Evolutionary conservation across 2,113 vertebrate genomes (phyloP).

Genomic region (Ploceus nigricollis): DNA sequence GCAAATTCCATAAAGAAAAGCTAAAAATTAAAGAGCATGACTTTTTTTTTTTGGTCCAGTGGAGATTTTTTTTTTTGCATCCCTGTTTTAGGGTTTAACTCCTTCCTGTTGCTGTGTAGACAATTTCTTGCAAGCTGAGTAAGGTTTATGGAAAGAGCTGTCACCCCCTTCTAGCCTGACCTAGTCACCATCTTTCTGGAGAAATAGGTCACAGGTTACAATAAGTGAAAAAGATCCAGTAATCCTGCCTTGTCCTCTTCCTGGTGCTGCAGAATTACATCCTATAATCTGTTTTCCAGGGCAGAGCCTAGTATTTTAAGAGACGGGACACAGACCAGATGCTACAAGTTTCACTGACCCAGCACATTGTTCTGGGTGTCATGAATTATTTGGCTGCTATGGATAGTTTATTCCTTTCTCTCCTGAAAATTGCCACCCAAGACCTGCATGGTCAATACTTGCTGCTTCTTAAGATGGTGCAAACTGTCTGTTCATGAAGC

Average conservation of each 20-base stretch:
- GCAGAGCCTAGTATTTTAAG: neutral
- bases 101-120: neutral
- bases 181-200: neutral
- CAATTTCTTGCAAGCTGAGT: neutral
- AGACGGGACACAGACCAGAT: neutral
- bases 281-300: neutral
- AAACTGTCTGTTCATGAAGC: neutral
- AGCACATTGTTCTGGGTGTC: neutral
- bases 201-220: neutral
- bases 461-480: neutral
- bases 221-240: neutral
- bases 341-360: neutral
- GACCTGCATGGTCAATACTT: neutral
- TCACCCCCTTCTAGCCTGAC: neutral
- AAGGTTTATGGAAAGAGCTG: neutral
- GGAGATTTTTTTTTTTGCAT: neutral
- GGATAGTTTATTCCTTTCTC: neutral
- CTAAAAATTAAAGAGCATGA: neutral
- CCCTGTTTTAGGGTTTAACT: neutral
- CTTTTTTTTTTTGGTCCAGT: neutral
- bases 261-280: neutral
- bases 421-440: neutral
- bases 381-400: neutral
- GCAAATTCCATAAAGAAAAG: neutral
- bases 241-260: constrained; percentile 3